These are phyloP conservation scores for Cryptoprocta ferox DNA, from an alignment of 2,797 vertebrate species.

Conservation along the genomic window DNA sequence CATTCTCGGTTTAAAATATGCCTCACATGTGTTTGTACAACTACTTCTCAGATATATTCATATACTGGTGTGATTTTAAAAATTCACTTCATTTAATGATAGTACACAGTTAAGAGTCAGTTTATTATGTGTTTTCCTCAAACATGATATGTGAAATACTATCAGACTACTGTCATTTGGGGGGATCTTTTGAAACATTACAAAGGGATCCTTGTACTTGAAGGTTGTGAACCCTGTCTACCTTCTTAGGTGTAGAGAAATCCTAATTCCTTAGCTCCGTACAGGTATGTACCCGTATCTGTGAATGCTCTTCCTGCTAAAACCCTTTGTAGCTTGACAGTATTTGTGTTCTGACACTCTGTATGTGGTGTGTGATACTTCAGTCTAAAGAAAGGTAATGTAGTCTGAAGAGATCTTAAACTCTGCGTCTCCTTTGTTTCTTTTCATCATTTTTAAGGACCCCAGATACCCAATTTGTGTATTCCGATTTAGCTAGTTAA, in stretches of 20 bases:
- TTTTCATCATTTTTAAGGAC: background rate
- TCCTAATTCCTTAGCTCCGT: background rate
- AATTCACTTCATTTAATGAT: background rate
- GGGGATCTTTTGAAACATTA: background rate
- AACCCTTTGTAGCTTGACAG: background rate
- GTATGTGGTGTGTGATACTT: background rate
- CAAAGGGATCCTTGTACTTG: background rate
- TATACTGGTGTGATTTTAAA: background rate
- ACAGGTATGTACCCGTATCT: background rate
- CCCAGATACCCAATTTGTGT: background rate
- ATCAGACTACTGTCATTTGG: background rate
- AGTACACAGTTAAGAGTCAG: background rate
- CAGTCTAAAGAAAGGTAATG: background rate
- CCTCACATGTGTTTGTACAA: background rate
- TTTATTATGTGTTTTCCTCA: conserved; percentile 33
- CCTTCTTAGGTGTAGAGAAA: background rate
- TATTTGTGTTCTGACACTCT: background rate
- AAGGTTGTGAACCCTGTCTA: background rate
- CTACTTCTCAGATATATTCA: background rate
- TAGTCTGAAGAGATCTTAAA: background rate
- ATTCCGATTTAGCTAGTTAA: conserved; percentile 6
- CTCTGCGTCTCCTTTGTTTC: background rate
- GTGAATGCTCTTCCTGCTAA: background rate
- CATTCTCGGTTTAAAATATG: background rate
- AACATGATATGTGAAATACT: background rate